Base-by-base conservation (phyloP, 2,797 vertebrate genomes). In the Argya squamiceps region DNA sequence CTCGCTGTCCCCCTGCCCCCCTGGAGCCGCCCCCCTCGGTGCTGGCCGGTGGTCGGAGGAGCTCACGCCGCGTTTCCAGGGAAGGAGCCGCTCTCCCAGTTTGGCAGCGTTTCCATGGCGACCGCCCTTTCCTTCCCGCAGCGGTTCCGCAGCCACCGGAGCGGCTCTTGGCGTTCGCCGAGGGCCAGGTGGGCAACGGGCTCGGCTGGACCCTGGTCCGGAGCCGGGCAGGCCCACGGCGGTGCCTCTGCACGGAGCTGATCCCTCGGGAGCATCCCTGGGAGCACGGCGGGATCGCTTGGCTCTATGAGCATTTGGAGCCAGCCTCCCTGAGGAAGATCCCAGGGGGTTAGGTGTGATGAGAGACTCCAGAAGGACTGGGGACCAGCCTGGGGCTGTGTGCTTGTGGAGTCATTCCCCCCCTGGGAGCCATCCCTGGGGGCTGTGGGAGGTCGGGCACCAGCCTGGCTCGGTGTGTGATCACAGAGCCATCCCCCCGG, bases 51-150 rank as follows among this genome's bases (percentile, higher is more conserved):
- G 82, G 37, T 43, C 10, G 2, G 20, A 13, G 8, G 18, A 75
- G 87, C 84, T 92, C 77, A 4, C 6, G 15, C 83, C 17, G 0
- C 1, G 11, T 83, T 91, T 30, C 41, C n/a, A 76, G 84, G 63
- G 71, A 95, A 87, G 84, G 94, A 96, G 80, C 82, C 5, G 13
- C 56, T 89, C 80, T 95, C 94, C 92, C 93, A 34, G 89, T 96
- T 97, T 97, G 95, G 95, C 91, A 84, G 93, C 46, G 85, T 98
- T 97, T 97, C 98, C 97, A 98, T 98, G 81, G 96, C 89, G 88
- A 98, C 98, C 62, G 41, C 65, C 76, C 69, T 92, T 74, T 92
- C 86, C 94, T 97, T 96, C 68, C 92, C 49, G 71, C 94, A 50
- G 73, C 47, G n/a, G 60, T 47, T 65, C 92, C 59, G 80, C 86